Evolutionary conservation across 1,140 invertebrate species (phyloP), one percentile per base, ranked within the genome.

Genomic region (Penaeus vannamei): DNA sequence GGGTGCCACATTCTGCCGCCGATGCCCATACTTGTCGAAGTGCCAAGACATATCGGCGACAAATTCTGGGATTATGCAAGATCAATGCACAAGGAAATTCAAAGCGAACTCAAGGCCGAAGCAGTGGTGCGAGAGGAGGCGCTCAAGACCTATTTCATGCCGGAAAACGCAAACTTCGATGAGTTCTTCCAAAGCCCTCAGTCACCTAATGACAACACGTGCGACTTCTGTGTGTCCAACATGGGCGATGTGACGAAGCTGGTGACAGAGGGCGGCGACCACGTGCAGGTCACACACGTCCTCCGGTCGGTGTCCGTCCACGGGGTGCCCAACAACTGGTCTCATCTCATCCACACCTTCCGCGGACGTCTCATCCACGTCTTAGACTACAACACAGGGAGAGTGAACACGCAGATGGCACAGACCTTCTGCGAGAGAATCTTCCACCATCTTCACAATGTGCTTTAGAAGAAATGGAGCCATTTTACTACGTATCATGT

Each of bases 21-120:
- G 14, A 53, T 87, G 60, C 60, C 60, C n/a, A 26, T 87, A 10
- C n/a, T 23, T 20, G 69, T 22, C 0, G 23, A 46, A 20, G 69
- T 42, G 5, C 77, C 29, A 12, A 36, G 60, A 7, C 23, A 81
- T 29, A 60, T 20, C 1, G 59, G 29, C 10, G 62, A 53, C 14
- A 77, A 81, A 46, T 87, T 87, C 61, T 87, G 85, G 85, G 77
- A 64, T 8, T 82, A 60, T 3, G 85, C 61, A 29, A 77, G 85
- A 8, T 66, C 42, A 20, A 26, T 87, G 17, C 61, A 87, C 3
- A 1, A 19, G 1, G 79, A 81, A 4, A 22, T 87, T 0, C 32
- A 82, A 14, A 46, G 10, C 8, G n/a, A 26, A 14, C 3, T 69
- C 23, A 60, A 81, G 1, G 42, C 8, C 22, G 85, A 42, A 10